Evolutionary conservation across 2,888 invertebrate genomes (phyloP).

Genomic region (Coelinius sp.): DNA sequence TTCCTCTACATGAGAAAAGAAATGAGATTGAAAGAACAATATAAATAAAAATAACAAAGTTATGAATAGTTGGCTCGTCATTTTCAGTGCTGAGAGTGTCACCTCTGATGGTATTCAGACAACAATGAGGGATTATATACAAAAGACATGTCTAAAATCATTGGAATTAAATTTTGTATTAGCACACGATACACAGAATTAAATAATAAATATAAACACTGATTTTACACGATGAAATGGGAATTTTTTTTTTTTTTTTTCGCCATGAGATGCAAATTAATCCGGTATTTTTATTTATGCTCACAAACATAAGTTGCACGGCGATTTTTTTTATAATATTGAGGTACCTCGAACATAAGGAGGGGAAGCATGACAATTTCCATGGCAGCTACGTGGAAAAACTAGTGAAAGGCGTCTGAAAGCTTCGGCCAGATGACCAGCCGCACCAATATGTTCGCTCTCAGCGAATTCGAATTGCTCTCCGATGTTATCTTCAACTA

Average conservation of each 20-base stretch:
- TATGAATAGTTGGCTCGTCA: constrained; percentile 28
- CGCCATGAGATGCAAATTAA: neutral
- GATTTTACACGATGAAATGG: no score
- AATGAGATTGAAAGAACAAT: constrained; percentile 33
- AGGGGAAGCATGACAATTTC: constrained; percentile 80
- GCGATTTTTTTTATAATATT: constrained; percentile 64
- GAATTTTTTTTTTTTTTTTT: no score
- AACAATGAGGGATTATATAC: no score
- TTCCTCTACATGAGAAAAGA: constrained; percentile 27
- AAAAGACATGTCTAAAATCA: no score
- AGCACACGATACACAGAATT: constrained; percentile 18
- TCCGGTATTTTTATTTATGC: constrained; percentile 49
- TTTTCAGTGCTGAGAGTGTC: neutral
- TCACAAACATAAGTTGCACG: constrained; percentile 68
- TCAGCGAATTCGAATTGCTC: constrained; percentile 70
- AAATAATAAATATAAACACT: constrained; percentile 21
- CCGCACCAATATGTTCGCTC: constrained; percentile 68
- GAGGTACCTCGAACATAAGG: constrained; percentile 81
- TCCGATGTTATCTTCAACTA: constrained; percentile 69
- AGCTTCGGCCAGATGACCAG: constrained; percentile 69
- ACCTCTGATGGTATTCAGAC: constrained; percentile 5
- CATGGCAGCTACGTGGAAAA: constrained; percentile 81
- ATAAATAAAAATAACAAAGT: constrained; percentile 33
- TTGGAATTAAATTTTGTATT: no score
- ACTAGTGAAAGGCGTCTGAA: constrained; percentile 74